Percentiles rank a stretch among this genome's conserved stretches.
These are phyloP conservation scores for Dynastes grantii DNA, from an alignment of 2,888 invertebrate genomes.

Conservation along the genomic window DNA sequence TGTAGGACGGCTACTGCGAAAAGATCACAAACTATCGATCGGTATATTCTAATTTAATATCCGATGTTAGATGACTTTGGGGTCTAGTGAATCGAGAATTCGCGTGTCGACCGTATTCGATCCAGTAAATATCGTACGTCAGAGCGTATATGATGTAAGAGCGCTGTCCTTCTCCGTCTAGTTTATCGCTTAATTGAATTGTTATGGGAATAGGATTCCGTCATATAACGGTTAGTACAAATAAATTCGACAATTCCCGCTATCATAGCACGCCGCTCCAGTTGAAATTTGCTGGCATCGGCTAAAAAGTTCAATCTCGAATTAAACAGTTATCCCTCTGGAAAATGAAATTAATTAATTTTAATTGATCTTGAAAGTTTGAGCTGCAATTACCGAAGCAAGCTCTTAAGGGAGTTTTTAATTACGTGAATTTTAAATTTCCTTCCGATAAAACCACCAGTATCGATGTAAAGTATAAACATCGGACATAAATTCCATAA, in stretches of 20 bases:
- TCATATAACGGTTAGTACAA: constrained; percentile 31
- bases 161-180: constrained; percentile 3
- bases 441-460: constrained; percentile 8
- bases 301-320: neutral
- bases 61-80: constrained; percentile 38
- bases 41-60: constrained; percentile 42
- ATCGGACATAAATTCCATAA: neutral
- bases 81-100: constrained; percentile 28
- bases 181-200: constrained; percentile 44
- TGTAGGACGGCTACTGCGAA: neutral
- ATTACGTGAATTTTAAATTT: constrained; percentile 26
- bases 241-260: constrained; percentile 10
- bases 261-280: neutral
- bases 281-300: neutral
- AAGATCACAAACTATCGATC: constrained; percentile 40
- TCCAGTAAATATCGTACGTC: neutral
- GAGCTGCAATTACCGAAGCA: neutral
- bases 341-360: constrained; percentile 11
- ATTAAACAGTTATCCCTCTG: constrained; percentile 10
- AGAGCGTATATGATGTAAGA: constrained; percentile 36
- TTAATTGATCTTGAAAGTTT: constrained; percentile 33
- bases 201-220: constrained; percentile 31
- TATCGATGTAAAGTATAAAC: neutral
- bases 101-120: constrained; percentile 28
- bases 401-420: constrained; percentile 4